phyloP scores from a whole-genome alignment of 2,888 invertebrate genomes.

The Scaeva pyrastri region DNA sequence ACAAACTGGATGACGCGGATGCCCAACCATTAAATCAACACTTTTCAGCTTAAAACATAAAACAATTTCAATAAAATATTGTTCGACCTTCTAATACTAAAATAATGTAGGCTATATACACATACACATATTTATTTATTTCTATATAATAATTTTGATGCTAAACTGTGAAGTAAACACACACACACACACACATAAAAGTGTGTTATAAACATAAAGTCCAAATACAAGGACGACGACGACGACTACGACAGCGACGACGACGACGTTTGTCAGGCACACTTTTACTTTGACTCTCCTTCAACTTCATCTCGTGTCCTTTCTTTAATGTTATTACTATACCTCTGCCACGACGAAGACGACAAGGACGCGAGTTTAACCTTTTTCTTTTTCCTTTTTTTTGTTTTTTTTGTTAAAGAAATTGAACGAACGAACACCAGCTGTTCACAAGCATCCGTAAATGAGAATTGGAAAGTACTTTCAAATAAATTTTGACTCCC shows the following conservation, averaged over 20 bases:
- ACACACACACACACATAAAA: neutral
- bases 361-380: constrained; percentile 26
- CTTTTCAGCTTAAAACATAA: constrained; percentile 12
- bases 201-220: constrained; percentile 17
- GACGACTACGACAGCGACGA: neutral
- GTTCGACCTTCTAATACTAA: constrained; percentile 4
- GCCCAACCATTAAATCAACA: neutral
- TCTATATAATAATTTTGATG: constrained; percentile 2
- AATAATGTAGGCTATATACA: neutral
- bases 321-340: constrained; percentile 11
- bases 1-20: no score
- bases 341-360: neutral
- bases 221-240: neutral
- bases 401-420: neutral
- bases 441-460: constrained; percentile 65
- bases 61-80: constrained; percentile 29
- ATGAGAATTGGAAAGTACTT: constrained; percentile 65
- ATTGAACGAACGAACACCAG: constrained; percentile 64
- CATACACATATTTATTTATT: neutral
- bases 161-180: constrained; percentile 3
- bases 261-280: neutral
- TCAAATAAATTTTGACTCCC: constrained; percentile 57
- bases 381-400: constrained; percentile 22
- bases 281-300: neutral
- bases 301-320: constrained; percentile 7